Evolutionary conservation across 2,888 invertebrate genomes (phyloP).

Genomic region (Parapristionchus giblindavisi): DNA sequence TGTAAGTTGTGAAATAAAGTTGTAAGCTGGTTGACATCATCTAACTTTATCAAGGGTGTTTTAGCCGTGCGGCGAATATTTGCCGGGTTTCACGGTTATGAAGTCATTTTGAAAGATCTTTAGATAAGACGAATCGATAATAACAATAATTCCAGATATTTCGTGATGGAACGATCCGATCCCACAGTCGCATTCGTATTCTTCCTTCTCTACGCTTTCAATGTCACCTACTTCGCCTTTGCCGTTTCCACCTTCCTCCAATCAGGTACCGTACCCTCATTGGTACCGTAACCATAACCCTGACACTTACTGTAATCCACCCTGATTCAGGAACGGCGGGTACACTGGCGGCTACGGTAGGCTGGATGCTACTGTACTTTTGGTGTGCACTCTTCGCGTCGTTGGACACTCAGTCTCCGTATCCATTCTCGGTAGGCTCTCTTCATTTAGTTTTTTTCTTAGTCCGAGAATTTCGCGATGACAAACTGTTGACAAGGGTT

Average conservation of each 20-base stretch:
- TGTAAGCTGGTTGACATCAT: no score
- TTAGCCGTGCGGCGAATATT: no score
- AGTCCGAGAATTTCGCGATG: background rate
- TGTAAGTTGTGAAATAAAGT: conserved; percentile 38
- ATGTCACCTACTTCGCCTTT: conserved; percentile 61
- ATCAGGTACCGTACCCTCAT: conserved; percentile 44
- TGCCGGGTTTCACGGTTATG: no score
- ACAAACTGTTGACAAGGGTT: background rate
- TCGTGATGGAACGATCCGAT: conserved; percentile 51
- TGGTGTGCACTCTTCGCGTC: conserved; percentile 47
- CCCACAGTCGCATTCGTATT: conserved; percentile 58
- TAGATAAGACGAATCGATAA: no score
- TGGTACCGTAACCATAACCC: background rate
- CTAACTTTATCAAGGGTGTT: no score
- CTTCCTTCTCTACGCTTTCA: conserved; percentile 58
- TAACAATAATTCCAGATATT: conserved; percentile 33
- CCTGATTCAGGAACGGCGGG: conserved; percentile 54
- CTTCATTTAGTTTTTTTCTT: background rate
- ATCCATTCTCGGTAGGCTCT: conserved; percentile 7
- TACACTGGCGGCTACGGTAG: conserved; percentile 58
- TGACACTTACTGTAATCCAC: background rate
- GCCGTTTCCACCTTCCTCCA: conserved; percentile 62
- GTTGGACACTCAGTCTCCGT: conserved; percentile 35
- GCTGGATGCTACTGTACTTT: conserved; percentile 65
- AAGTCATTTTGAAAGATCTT: no score